Percentiles rank a stretch among this genome's conserved stretches.
These are phyloP conservation scores for Onthophagus sagittarius DNA, from an alignment of 2,888 invertebrate species.

Conservation along the genomic window DNA sequence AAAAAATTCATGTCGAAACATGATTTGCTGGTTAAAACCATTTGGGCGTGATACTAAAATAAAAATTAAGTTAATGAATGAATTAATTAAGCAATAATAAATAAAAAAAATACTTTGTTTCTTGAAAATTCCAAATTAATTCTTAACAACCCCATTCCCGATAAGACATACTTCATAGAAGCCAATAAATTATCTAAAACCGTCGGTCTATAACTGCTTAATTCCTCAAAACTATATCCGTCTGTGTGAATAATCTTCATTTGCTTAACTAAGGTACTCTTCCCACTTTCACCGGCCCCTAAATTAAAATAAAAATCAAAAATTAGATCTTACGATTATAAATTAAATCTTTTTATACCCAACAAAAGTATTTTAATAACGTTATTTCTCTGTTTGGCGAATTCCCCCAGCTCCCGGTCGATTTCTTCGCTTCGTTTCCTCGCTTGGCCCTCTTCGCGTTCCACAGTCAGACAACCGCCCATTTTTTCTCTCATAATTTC, in stretches of 20 bases:
- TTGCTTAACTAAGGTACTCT: conserved; percentile 65
- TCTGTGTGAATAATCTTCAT: conserved; percentile 68
- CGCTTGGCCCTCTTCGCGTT: conserved; percentile 58
- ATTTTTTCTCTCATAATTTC: conserved; percentile 42
- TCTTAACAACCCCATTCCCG: conserved; percentile 61
- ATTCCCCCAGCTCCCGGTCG: conserved; percentile 56
- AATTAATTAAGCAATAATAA: neutral
- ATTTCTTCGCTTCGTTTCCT: conserved; percentile 59
- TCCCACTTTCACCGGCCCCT: conserved; percentile 67
- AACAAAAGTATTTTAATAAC: conserved; percentile 61
- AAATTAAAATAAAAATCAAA: conserved; percentile 21
- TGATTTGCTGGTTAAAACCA: conserved; percentile 51
- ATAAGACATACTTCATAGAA: conserved; percentile 65
- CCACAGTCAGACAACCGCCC: conserved; percentile 62
- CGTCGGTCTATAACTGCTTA: conserved; percentile 60
- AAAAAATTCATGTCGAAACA: conserved; percentile 56
- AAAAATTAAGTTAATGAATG: neutral
- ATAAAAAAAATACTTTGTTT: conserved; percentile 55
- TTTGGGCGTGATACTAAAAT: conserved; percentile 51
- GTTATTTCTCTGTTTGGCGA: conserved; percentile 57
- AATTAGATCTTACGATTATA: neutral
- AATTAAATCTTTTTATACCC: conserved; percentile 41
- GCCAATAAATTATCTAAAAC: conserved; percentile 62
- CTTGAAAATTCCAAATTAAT: conserved; percentile 59
- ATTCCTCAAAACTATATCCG: conserved; percentile 59